Conservation (phyloP, 2,797 vertebrate species). For the Betta splendens region DNA sequence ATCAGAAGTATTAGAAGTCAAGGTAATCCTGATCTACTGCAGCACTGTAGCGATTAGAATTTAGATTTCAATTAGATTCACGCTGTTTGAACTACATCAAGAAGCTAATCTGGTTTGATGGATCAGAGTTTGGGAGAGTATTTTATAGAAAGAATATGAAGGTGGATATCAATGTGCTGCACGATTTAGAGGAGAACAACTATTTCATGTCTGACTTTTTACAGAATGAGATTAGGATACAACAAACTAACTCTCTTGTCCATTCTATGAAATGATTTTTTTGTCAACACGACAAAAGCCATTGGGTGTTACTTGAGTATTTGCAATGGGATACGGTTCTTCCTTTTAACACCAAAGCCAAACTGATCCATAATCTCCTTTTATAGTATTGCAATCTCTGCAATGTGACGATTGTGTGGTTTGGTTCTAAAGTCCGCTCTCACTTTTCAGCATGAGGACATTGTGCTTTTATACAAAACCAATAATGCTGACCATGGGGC, state of each 20-base stretch:
- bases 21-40: constrained; percentile 41
- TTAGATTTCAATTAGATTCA: constrained; percentile 48
- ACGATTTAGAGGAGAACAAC: constrained; percentile 1
- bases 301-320: constrained; percentile 5
- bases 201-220: constrained; percentile 7
- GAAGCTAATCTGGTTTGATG: constrained; percentile 48
- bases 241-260: not conserved
- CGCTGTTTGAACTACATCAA: constrained; percentile 39
- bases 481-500: constrained; percentile 49
- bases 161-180: constrained; percentile 17
- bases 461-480: constrained; percentile 38
- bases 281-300: not conserved
- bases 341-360: constrained; percentile 10
- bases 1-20: constrained; percentile 40
- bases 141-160: constrained; percentile 19
- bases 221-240: not conserved
- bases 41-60: constrained; percentile 18
- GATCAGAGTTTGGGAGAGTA: constrained; percentile 5
- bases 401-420: constrained; percentile 16
- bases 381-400: constrained; percentile 9
- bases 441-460: constrained; percentile 9
- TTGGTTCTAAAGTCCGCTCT: constrained; percentile 8
- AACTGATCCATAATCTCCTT: not conserved
- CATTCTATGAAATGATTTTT: constrained; percentile 3
- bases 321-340: not conserved